Evolutionary conservation across 2,113 vertebrate species (phyloP).

Genomic region (Myrmecobius fasciatus): DNA sequence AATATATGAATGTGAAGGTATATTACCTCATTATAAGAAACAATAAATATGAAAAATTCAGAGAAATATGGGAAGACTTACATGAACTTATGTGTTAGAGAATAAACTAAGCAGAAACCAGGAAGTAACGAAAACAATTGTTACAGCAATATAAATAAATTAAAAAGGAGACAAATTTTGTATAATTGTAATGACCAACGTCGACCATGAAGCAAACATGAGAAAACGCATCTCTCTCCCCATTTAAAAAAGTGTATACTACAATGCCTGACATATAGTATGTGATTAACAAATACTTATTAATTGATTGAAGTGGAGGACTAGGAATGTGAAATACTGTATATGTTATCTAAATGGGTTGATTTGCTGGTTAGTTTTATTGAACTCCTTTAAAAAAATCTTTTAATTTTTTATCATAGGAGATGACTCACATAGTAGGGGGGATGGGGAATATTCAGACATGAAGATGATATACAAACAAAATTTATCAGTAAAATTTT

Average conservation of each 20-base stretch:
- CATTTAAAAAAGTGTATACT: neutral
- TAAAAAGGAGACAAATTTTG: neutral
- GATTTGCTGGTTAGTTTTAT: neutral
- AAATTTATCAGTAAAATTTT: neutral
- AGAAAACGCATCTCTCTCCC: neutral
- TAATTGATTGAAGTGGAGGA: neutral
- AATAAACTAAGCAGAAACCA: neutral
- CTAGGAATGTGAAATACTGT: neutral
- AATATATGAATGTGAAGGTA: neutral
- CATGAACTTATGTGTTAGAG: neutral
- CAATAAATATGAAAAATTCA: neutral
- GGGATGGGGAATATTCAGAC: neutral
- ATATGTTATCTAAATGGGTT: neutral
- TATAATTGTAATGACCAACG: neutral
- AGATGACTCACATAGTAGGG: neutral
- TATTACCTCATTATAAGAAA: neutral
- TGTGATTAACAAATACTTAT: neutral
- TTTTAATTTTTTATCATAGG: neutral
- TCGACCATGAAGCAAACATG: neutral
- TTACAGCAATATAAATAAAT: neutral
- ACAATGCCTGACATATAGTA: neutral
- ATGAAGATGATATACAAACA: neutral
- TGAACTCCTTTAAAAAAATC: neutral
- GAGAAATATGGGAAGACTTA: neutral
- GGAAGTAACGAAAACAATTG: neutral